Conservation (phyloP, 2,797 vertebrate genomes). For the Epinephelus coioides region DNA sequence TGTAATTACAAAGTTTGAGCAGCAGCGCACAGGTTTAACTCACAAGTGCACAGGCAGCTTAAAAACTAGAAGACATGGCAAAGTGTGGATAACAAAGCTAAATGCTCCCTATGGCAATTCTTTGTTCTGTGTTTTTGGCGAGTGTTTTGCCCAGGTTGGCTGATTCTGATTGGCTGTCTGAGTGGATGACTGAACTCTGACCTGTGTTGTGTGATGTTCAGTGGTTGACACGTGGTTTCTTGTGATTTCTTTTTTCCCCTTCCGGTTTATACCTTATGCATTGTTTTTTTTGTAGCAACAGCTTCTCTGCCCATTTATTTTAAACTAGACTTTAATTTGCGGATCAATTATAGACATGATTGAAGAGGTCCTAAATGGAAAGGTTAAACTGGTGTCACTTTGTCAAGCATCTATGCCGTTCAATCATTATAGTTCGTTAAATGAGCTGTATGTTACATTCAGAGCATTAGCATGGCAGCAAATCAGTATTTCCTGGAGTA, state of each 20-base stretch:
- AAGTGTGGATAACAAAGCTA: not conserved
- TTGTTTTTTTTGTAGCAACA: not conserved
- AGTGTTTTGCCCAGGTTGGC: slow-evolving; percentile 63
- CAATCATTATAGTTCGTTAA: too few species aligned
- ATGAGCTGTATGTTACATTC: too few species aligned
- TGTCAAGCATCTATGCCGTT: too few species aligned
- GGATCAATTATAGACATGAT: too few species aligned
- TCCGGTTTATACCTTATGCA: slow-evolving; percentile 3
- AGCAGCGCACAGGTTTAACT: not conserved
- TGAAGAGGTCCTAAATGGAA: too few species aligned
- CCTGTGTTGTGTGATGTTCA: slow-evolving; percentile 41
- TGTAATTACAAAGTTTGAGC: slow-evolving; percentile 1
- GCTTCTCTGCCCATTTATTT: not conserved
- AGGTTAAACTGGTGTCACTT: too few species aligned
- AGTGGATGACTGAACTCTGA: slow-evolving; percentile 49
- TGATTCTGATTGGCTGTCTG: slow-evolving; percentile 50
- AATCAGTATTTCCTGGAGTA: too few species aligned
- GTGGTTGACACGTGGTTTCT: slow-evolving; percentile 22
- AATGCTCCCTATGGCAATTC: not conserved
- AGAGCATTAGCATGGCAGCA: too few species aligned
- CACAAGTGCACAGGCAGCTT: not conserved
- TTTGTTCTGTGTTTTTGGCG: not conserved
- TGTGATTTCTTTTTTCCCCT: not conserved
- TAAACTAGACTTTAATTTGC: not conserved
- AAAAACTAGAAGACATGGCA: slow-evolving; percentile 24